These are phyloP conservation scores for Varanus salvator DNA, from an alignment of 2,113 vertebrate species.

Conservation along the genomic window DNA sequence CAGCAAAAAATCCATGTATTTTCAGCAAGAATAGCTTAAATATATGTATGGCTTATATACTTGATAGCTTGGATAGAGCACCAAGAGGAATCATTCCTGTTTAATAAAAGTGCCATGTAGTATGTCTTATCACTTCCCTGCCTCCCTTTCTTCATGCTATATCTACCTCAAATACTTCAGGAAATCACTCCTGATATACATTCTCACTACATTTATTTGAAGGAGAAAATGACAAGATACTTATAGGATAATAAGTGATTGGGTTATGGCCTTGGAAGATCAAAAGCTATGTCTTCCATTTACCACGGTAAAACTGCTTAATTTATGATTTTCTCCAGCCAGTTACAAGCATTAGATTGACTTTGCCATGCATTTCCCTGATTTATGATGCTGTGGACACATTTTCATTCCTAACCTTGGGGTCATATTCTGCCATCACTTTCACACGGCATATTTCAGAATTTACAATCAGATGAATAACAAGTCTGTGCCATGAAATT, in stretches of 20 bases:
- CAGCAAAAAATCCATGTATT: slow-evolving; percentile 59
- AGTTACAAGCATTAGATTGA: slow-evolving; percentile 43
- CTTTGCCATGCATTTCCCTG: slow-evolving; percentile 64
- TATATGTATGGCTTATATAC: too few relatives aligned
- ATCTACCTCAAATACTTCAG: neutral
- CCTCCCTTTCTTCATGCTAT: neutral
- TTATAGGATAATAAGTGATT: neutral
- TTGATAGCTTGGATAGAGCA: slow-evolving; percentile 24
- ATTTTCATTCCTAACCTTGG: slow-evolving; percentile 64
- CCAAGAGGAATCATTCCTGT: slow-evolving; percentile 40
- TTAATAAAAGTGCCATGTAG: slow-evolving; percentile 52
- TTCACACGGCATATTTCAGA: slow-evolving; percentile 66
- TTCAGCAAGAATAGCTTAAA: too few relatives aligned
- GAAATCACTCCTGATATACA: slow-evolving; percentile 46
- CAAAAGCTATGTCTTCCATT: slow-evolving; percentile 35
- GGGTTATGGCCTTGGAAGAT: neutral
- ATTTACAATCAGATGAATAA: slow-evolving; percentile 71
- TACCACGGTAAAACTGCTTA: slow-evolving; percentile 45
- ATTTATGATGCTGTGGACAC: slow-evolving; percentile 52
- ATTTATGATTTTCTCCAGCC: slow-evolving; percentile 40
- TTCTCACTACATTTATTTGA: slow-evolving; percentile 38
- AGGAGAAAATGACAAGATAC: slow-evolving; percentile 21
- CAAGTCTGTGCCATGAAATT: slow-evolving; percentile 67
- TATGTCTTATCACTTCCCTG: slow-evolving; percentile 28
- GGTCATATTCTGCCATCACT: slow-evolving; percentile 65